phyloP scores from a whole-genome alignment of 1,140 invertebrate genomes.

The Scylla paramamosain region DNA sequence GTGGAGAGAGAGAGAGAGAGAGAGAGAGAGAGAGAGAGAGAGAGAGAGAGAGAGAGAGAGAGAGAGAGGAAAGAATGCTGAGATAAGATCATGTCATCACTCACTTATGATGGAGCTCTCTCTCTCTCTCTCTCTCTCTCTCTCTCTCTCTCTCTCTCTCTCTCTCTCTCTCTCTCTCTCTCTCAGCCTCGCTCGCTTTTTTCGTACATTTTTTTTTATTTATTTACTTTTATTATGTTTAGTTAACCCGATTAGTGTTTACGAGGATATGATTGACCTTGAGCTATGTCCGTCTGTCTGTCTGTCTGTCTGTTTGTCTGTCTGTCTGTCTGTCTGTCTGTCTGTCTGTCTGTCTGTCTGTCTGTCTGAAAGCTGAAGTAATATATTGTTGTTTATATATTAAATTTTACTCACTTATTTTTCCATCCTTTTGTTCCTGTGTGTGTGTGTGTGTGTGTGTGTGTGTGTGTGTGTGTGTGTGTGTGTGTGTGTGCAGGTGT shows the following conservation, averaged over 20 bases:
- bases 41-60: conserved; percentile 2
- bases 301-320: conserved; percentile 44
- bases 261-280: neutral
- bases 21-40: conserved; percentile 20
- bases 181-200: too few species aligned
- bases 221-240: too few species aligned
- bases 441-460: too few species aligned
- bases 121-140: conserved; percentile 4
- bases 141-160: too few species aligned
- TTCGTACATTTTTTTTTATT: too few species aligned
- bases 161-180: too few species aligned
- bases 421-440: too few species aligned
- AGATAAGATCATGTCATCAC: conserved; percentile 5
- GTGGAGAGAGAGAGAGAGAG: neutral
- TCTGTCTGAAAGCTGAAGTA: neutral
- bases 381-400: neutral
- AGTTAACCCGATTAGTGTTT: too few species aligned
- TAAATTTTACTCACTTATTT: too few species aligned
- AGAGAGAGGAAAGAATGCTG: neutral
- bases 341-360: conserved; percentile 49
- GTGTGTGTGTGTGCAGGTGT: too few species aligned
- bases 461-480: too few species aligned
- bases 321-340: conserved; percentile 51
- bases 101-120: neutral
- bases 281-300: conserved; percentile 32